Evolutionary conservation across 1,140 invertebrate genomes (phyloP).

Genomic region (Sycophaga agraensis): DNA sequence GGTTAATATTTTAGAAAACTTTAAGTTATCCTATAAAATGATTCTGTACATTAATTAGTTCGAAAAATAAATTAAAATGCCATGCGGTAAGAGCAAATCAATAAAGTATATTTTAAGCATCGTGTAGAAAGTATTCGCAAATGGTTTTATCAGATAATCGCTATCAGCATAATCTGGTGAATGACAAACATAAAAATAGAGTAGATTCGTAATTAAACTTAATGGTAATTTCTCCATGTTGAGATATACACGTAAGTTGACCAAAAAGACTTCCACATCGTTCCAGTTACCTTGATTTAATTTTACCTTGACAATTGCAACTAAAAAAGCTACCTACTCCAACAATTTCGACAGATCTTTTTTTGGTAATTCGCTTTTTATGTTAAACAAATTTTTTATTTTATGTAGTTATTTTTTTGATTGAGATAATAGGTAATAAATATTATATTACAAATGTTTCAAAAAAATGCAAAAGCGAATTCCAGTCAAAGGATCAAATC

Average conservation of each 20-base stretch:
- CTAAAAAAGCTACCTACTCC: too few relatives aligned
- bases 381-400: too few relatives aligned
- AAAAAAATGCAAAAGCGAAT: neutral
- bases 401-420: neutral
- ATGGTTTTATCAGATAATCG: neutral
- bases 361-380: neutral
- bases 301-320: too few relatives aligned
- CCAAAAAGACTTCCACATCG: too few relatives aligned
- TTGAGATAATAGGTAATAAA: neutral
- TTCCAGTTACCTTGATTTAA: too few relatives aligned
- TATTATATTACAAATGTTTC: neutral
- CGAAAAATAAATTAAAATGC: neutral
- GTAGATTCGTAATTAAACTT: too few relatives aligned
- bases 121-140: neutral
- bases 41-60: too few relatives aligned
- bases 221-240: constrained; percentile 4
- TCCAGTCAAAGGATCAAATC: constrained; percentile 4
- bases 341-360: constrained; percentile 1
- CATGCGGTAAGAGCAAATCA: constrained; percentile 1
- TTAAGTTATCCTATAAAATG: too few relatives aligned
- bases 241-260: constrained; percentile 11
- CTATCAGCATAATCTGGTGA: neutral
- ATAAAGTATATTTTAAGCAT: constrained; percentile 1
- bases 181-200: too few relatives aligned
- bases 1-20: too few relatives aligned